A percentile compares a stretch with the other conserved stretches of the same genome.
These are phyloP conservation scores for Engraulis encrasicolus DNA, from an alignment of 2,113 vertebrate species.

Conservation along the genomic window DNA sequence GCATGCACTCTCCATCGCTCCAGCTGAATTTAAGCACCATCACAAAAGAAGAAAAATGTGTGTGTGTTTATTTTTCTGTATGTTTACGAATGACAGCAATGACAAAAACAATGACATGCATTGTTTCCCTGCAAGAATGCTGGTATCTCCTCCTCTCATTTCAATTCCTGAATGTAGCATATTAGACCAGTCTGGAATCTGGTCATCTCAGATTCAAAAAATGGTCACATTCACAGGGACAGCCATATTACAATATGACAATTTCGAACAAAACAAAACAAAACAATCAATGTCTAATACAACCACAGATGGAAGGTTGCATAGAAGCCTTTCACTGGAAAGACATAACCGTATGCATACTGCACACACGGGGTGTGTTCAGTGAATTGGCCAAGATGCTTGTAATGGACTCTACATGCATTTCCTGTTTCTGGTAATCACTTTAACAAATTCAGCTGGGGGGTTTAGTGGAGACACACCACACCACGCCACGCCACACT, in stretches of 20 bases:
- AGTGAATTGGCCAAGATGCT: background rate
- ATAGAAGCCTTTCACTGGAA: background rate
- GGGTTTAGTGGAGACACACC: background rate
- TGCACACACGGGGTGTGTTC: background rate
- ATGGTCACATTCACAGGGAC: background rate
- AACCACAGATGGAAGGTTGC: background rate
- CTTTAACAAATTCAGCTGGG: conserved; percentile 5
- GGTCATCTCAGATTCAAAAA: too few relatives aligned
- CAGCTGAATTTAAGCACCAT: conserved; percentile 11
- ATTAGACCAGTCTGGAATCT: background rate
- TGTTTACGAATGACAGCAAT: too few relatives aligned
- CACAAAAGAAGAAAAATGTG: background rate
- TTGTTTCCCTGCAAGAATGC: too few relatives aligned
- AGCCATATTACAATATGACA: background rate
- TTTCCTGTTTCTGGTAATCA: background rate
- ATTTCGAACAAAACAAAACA: background rate
- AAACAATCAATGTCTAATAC: background rate
- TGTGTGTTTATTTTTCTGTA: too few relatives aligned
- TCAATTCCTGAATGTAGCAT: too few relatives aligned
- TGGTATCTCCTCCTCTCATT: too few relatives aligned
- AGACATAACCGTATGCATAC: background rate
- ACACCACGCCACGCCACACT: too few relatives aligned
- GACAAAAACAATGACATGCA: too few relatives aligned
- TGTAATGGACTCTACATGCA: background rate
- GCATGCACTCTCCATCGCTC: conserved; percentile 3